Conservation (phyloP, 2,888 invertebrate species). For the Leptothorax acervorum region DNA sequence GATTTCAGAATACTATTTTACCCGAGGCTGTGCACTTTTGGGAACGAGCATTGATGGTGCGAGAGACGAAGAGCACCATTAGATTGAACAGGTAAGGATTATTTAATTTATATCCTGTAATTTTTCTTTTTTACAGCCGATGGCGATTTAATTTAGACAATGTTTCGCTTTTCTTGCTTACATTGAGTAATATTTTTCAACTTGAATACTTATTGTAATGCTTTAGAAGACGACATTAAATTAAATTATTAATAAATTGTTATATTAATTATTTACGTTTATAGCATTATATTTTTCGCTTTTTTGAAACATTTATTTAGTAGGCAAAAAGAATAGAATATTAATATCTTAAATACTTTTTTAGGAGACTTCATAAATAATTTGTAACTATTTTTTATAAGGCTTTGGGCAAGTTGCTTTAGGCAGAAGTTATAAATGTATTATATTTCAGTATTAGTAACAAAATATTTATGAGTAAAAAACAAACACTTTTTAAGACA, state of each 20-base stretch:
- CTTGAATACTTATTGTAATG: background rate
- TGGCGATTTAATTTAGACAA: background rate
- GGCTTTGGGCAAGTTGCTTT: background rate
- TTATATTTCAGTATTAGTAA: background rate
- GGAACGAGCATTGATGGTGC: conserved; percentile 96
- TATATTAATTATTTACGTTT: background rate
- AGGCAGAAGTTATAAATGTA: background rate
- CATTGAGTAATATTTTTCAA: background rate
- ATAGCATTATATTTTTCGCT: background rate
- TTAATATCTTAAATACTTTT: background rate
- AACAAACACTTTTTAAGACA: conserved; percentile 1
- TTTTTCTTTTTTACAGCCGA: background rate
- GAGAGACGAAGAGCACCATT: conserved; percentile 94
- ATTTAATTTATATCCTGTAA: background rate
- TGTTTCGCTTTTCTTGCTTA: background rate
- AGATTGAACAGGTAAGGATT: conserved; percentile 92
- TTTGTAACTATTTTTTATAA: background rate
- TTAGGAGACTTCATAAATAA: background rate
- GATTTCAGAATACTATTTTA: conserved; percentile 92
- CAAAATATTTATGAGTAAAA: conserved; percentile 26
- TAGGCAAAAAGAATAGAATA: background rate
- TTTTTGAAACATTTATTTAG: background rate
- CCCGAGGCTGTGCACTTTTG: conserved; percentile 97
- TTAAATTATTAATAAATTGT: background rate
- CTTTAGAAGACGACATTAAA: background rate